These are phyloP conservation scores for Craseonycteris thonglongyai DNA, from an alignment of 2,113 vertebrate species.

Conservation along the genomic window DNA sequence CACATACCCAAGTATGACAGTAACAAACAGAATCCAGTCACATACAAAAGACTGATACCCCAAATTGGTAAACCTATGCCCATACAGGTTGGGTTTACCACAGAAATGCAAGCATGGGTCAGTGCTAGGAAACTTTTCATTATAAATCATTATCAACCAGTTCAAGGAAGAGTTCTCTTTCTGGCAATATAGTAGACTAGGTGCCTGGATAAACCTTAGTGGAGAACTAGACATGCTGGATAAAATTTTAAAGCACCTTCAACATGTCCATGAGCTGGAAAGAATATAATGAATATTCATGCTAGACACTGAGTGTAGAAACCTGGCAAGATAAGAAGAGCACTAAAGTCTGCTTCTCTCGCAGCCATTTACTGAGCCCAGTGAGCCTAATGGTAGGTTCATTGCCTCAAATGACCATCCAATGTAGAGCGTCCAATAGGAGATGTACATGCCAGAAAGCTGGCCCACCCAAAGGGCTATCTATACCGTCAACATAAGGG, in stretches of 20 bases:
- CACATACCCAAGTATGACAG: background rate
- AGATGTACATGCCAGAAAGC: background rate
- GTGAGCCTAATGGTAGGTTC: background rate
- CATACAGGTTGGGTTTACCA: background rate
- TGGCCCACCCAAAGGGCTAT: background rate
- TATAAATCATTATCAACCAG: background rate
- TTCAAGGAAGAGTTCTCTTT: background rate
- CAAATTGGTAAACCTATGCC: background rate
- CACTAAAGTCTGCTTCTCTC: background rate
- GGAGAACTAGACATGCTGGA: background rate
- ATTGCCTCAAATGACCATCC: background rate
- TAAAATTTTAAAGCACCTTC: background rate
- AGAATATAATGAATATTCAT: background rate
- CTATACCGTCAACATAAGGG: background rate
- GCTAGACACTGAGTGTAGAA: background rate
- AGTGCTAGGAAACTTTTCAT: background rate
- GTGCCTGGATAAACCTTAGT: background rate
- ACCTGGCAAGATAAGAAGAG: background rate
- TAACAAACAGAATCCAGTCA: background rate
- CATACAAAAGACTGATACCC: background rate
- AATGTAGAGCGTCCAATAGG: background rate
- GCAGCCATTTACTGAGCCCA: background rate
- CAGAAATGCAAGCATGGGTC: background rate
- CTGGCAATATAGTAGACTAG: background rate
- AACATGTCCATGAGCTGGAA: background rate